phyloP scores from a whole-genome alignment of 1,140 invertebrate genomes.

The Gonioctena quinquepunctata region DNA sequence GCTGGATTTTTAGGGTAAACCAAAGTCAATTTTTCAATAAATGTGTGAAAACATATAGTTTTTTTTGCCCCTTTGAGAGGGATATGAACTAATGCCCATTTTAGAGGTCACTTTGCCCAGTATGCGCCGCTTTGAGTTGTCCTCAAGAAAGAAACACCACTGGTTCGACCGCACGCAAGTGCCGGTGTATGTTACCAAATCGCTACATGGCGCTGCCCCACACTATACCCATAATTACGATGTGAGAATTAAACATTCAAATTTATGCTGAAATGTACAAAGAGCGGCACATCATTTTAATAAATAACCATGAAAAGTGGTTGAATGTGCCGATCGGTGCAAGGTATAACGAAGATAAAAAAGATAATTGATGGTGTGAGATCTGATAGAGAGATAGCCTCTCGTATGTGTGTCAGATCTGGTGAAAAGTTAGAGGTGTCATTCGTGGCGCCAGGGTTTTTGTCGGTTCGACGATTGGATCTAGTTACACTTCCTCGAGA shows the following conservation, averaged over 20 bases:
- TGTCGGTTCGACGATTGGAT: too few relatives aligned
- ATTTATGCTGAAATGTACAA: constrained; percentile 10
- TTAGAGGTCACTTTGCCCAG: too few relatives aligned
- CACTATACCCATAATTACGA: constrained; percentile 16
- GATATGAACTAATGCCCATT: too few relatives aligned
- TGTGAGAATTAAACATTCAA: constrained; percentile 13
- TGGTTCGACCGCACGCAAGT: background rate
- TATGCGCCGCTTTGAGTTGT: too few relatives aligned
- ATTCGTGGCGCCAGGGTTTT: background rate
- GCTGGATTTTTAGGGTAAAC: too few relatives aligned
- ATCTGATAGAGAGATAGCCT: background rate
- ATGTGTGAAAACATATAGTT: too few relatives aligned
- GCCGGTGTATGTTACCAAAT: background rate
- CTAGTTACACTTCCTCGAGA: too few relatives aligned
- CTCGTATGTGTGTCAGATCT: background rate
- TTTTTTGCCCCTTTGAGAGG: too few relatives aligned
- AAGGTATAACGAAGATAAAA: background rate
- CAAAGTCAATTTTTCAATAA: too few relatives aligned
- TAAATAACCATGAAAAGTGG: constrained; percentile 5
- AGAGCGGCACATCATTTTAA: constrained; percentile 9
- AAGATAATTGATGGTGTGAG: background rate
- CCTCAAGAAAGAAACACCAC: too few relatives aligned
- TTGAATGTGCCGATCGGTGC: constrained; percentile 4
- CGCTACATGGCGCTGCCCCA: constrained; percentile 2
- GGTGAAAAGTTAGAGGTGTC: background rate